Percentiles rank a stretch among this genome's conserved stretches.
These are phyloP conservation scores for Azemiops feae DNA, from an alignment of 2,113 vertebrate genomes.

Conservation along the genomic window DNA sequence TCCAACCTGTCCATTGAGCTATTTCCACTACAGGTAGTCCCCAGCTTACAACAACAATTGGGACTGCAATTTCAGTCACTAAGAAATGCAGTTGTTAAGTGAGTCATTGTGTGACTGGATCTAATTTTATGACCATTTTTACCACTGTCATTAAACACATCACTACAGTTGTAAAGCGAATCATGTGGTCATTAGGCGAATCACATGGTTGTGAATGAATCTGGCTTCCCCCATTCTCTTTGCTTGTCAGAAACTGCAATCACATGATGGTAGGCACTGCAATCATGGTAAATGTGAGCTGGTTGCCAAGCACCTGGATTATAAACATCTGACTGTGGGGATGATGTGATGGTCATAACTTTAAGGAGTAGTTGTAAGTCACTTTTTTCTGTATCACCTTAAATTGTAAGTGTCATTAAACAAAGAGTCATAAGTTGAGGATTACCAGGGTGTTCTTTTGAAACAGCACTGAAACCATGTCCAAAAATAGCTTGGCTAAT, in stretches of 20 bases:
- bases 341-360: background rate
- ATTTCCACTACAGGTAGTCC: background rate
- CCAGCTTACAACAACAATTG: background rate
- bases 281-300: background rate
- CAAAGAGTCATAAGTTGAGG: background rate
- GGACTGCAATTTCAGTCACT: background rate
- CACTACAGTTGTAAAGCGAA: background rate
- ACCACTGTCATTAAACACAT: background rate
- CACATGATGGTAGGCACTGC: background rate
- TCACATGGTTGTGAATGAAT: background rate
- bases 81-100: background rate
- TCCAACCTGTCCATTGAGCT: background rate
- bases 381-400: background rate
- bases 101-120: background rate
- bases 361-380: background rate
- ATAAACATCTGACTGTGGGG: background rate
- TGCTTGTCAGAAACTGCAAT: background rate
- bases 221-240: background rate
- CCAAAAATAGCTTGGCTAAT: background rate
- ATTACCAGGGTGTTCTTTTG: background rate
- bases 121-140: background rate
- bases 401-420: background rate
- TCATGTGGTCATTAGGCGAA: background rate
- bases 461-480: background rate
- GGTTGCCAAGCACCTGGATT: background rate